Evolutionary conservation across 2,113 vertebrate genomes (phyloP), one percentile per base, ranked within the genome.

Genomic region (Xenopus laevis): DNA sequence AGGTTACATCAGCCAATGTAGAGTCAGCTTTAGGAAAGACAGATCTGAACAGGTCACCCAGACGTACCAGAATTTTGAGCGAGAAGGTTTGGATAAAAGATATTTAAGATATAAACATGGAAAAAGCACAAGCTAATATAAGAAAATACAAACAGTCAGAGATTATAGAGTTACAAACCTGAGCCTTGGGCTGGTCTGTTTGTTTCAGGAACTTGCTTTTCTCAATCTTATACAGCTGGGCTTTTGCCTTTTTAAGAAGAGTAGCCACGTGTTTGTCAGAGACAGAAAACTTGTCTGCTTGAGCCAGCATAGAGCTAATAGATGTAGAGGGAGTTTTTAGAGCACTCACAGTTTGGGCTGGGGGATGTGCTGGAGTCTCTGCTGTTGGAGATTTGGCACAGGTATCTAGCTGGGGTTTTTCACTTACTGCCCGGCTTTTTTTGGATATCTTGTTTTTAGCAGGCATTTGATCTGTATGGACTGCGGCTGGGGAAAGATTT

Each of bases 191-290:
- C 81, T 93, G 95, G 79, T 98, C 96, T 2, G 88, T 86, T 78
- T 94, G 89, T 74, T 97, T 98, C 74, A 96, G 86, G 30, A 91
- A 91, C 87, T 98, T 98, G 86, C 89, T 98, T 90, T 98, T 98
- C 88, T 98, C 95, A 23, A 99, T 98, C 81, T 94, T 96, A 80
- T 90, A 94, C 75, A 99, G 91, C 89, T 98, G 98, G 64, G 91
- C 95, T 86, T 98, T 98, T 63, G 98, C 98, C 87, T 94, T 95
- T 84, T 92, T 96, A 81, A 99, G 88, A 68, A 99, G 91, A 79
- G 93, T 94, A 75, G 93, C 95, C 72, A 99, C 93, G 73, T 91
- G 92, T 86, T 94, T 97, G 88, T 98, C 95, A 65, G 95, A 92
- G 85, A 93, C 92, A 13, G 94, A 93, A 83, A 97, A 93, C 78